phyloP scores from a whole-genome alignment of 2,113 vertebrate genomes.

The Procavia capensis region DNA sequence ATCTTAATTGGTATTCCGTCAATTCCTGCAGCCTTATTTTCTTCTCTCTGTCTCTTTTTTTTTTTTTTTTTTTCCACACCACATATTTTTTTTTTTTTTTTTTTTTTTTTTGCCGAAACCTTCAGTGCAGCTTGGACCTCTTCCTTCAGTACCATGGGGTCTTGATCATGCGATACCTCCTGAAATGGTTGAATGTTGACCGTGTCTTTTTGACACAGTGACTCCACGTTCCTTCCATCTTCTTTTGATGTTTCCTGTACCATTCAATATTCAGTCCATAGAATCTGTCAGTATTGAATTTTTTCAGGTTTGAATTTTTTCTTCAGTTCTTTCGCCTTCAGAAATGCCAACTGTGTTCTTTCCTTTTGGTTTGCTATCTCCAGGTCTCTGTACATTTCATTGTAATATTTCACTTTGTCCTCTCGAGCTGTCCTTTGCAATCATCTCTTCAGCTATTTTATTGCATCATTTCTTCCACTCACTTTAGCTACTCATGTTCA shows the following conservation, averaged over 20 bases:
- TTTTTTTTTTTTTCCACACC: too few relatives aligned
- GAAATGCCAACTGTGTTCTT: not conserved
- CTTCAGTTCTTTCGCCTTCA: not conserved
- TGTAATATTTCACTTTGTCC: not conserved
- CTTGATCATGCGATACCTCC: not conserved
- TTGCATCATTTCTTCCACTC: not conserved
- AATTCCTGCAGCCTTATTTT: not conserved
- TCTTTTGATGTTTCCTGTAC: not conserved
- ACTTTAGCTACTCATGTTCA: not conserved
- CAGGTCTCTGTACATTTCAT: not conserved
- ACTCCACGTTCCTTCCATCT: not conserved
- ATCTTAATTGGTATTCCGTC: not conserved
- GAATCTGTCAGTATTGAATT: not conserved
- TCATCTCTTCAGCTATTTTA: not conserved
- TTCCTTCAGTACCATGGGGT: not conserved
- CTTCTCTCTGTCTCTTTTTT: too few relatives aligned
- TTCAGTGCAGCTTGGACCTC: not conserved
- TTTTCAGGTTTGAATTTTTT: not conserved
- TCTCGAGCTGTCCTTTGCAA: not conserved
- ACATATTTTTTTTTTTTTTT: too few relatives aligned
- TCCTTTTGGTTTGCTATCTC: not conserved
- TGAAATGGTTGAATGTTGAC: not conserved
- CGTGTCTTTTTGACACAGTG: not conserved
- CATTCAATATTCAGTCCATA: not conserved
- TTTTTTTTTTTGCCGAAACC: not conserved